Base-by-base conservation (phyloP, 2,888 invertebrate species). In the Andrena camellia region DNA sequence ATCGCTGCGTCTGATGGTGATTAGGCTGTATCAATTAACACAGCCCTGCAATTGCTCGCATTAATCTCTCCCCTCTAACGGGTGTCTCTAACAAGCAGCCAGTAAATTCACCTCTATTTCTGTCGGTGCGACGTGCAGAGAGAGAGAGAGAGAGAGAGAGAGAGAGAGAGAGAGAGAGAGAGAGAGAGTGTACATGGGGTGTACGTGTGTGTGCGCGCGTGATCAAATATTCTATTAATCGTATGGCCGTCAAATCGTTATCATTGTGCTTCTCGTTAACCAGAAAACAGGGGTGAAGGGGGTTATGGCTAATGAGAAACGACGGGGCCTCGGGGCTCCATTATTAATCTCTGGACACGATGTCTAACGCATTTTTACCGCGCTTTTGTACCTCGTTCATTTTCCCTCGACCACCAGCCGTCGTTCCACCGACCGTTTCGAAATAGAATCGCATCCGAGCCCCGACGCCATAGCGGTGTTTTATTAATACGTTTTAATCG, bases 11-110 rank as follows among this genome's bases (percentile, higher is more conserved):
- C 87, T 86, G 90, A 90, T 87, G 88, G 87, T 87, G 88, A 88
- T 90, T 90, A 91, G 90, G 87, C 86, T 83, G 86, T 88, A 90
- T 90, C 86, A 88, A 90, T 91, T 89, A 90, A 89, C 87, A 83
- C 86, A 81, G 79, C 86, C 86, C 88, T 89, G 88, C 88, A 88
- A 88, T 89, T 88, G 88, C 89, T 83, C 86, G 82, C 89, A 90
- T 90, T 90, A 90, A 90, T 90, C 87, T 90, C 84, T 77, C 85
- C 83, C 81, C 87, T 83, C 87, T 87, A 89, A 81, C 87, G 85
- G 87, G 89, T 85, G 87, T 89, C 85, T 85, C 88, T 85, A 88
- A 88, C 88, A 88, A 88, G 89, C 88, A 81, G 79, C 26, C 81
- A 87, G 88, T 88, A 88, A 88, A 88, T 88, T 80, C 83, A 71